phyloP scores from a whole-genome alignment of 2,888 invertebrate species.

The Tineola bisselliella region DNA sequence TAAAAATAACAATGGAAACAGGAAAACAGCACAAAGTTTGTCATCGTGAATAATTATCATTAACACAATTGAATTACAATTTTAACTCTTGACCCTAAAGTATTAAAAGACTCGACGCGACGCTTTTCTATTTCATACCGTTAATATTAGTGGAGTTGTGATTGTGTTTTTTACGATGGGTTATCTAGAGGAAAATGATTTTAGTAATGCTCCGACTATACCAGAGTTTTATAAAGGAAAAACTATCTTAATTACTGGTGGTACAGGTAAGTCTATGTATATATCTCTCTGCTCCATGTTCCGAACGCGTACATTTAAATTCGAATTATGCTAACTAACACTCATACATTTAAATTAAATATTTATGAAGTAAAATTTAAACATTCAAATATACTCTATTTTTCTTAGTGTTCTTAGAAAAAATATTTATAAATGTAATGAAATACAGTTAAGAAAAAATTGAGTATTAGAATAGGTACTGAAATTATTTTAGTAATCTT shows the following conservation, averaged over 20 bases:
- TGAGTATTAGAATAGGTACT: too few species aligned
- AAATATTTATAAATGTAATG: too few species aligned
- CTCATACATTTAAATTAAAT: too few species aligned
- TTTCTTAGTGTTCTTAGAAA: too few species aligned
- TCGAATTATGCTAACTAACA: too few species aligned
- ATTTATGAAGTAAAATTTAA: too few species aligned
- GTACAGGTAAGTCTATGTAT: slow-evolving; percentile 56
- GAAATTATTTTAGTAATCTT: too few species aligned
- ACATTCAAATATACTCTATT: too few species aligned
- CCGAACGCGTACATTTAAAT: too few species aligned
- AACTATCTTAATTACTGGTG: slow-evolving; percentile 84
- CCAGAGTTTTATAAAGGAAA: slow-evolving; percentile 74
- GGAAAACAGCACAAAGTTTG: background rate
- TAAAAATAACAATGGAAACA: background rate
- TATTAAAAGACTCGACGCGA: background rate
- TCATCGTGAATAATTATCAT: background rate
- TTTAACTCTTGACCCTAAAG: background rate
- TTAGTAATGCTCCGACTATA: slow-evolving; percentile 42
- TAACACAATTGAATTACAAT: background rate
- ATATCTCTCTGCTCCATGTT: too few species aligned
- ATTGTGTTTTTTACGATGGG: slow-evolving; percentile 26
- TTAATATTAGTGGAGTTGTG: background rate
- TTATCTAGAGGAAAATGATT: slow-evolving; percentile 36
- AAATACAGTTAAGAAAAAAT: too few species aligned
- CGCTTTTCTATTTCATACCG: background rate